Percentiles rank a stretch among this genome's conserved stretches.
Conservation (phyloP, 1,140 invertebrate species). For the Araneus ventricosus region DNA sequence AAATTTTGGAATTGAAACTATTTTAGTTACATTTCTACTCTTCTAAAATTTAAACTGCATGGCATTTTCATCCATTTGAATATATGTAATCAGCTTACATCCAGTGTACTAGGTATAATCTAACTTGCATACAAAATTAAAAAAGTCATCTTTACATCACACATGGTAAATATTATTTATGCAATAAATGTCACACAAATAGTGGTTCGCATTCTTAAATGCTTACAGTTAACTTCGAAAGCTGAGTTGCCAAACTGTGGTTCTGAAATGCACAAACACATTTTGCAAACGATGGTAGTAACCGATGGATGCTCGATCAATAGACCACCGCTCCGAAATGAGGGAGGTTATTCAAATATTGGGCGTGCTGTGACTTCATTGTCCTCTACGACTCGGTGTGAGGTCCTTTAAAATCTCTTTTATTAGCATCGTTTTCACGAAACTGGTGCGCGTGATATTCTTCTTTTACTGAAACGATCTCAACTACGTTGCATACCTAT, state of each 20-base stretch:
- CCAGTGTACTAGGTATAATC: too few species aligned
- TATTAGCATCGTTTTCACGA: conserved; percentile 40
- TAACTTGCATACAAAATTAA: background rate
- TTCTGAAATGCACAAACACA: conserved; percentile 2
- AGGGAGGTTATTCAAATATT: conserved; percentile 30
- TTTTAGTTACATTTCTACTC: background rate
- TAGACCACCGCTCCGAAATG: conserved; percentile 26
- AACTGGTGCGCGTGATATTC: conserved; percentile 52
- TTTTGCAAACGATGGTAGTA: conserved; percentile 34
- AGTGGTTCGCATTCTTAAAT: background rate
- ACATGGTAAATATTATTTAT: background rate
- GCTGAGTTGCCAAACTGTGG: background rate
- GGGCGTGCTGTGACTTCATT: conserved; percentile 58
- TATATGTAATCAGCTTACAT: background rate
- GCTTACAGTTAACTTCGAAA: background rate
- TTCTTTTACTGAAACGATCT: background rate
- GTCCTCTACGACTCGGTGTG: conserved; percentile 57
- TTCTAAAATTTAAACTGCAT: background rate
- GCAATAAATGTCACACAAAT: background rate
- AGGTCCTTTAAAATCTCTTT: conserved; percentile 7
- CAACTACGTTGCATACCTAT: conserved; percentile 19
- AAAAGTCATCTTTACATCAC: background rate
- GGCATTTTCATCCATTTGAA: background rate
- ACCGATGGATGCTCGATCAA: conserved; percentile 49
- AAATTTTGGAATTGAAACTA: background rate